Conservation (phyloP, 2,888 invertebrate species). For the Epinotia nisella region DNA sequence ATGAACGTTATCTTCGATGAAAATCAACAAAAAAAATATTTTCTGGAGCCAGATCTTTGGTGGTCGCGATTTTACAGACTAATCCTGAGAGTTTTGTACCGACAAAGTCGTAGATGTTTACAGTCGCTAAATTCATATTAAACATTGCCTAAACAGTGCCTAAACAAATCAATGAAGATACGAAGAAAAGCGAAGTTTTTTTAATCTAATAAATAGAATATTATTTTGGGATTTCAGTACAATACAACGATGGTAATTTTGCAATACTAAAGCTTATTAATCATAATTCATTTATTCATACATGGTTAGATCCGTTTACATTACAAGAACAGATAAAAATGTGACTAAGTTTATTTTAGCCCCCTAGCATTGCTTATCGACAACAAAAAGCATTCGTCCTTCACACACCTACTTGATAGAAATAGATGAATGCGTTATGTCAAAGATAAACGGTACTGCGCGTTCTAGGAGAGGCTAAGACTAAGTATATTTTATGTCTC, state of each 20-base stretch:
- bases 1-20: constrained; percentile 20
- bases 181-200: background rate
- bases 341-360: background rate
- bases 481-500: constrained; percentile 16
- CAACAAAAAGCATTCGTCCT: background rate
- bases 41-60: constrained; percentile 26
- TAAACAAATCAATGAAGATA: background rate
- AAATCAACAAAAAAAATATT: constrained; percentile 26
- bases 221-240: background rate
- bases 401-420: background rate
- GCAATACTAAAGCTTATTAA: background rate
- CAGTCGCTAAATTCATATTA: background rate
- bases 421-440: background rate
- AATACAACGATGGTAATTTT: background rate
- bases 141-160: background rate
- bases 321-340: background rate
- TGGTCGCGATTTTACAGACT: constrained; percentile 27
- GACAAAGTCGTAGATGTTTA: background rate
- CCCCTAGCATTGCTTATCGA: background rate
- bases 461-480: background rate
- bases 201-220: background rate
- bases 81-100: constrained; percentile 7
- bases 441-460: background rate
- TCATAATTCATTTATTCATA: background rate
- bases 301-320: background rate